Conservation (phyloP, 1,140 invertebrate species). For the Ctenoplectra terminalis region DNA sequence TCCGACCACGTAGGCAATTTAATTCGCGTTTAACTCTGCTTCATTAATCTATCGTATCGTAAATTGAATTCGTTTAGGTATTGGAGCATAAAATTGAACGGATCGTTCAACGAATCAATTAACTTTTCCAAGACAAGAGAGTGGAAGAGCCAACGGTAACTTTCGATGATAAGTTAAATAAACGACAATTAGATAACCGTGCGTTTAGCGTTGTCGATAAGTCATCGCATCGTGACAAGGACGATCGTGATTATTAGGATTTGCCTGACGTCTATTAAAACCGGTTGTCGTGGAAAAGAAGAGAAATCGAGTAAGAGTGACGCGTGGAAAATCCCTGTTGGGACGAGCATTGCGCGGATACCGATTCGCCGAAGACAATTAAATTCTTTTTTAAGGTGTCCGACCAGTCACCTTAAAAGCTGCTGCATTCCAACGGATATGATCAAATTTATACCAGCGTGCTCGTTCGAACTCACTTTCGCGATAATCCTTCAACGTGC, state of each 20-base stretch:
- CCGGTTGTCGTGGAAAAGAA: slow-evolving; percentile 30
- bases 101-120: too few relatives aligned
- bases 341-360: too few relatives aligned
- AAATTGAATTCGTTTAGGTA: too few relatives aligned
- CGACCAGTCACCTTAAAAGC: slow-evolving; percentile 12
- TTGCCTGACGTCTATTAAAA: slow-evolving; percentile 28
- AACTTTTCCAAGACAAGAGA: background rate
- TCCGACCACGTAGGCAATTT: too few relatives aligned
- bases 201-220: slow-evolving; percentile 1
- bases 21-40: too few relatives aligned
- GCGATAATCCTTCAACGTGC: slow-evolving; percentile 55
- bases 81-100: too few relatives aligned
- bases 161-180: slow-evolving; percentile 7
- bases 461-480: slow-evolving; percentile 8
- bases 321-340: slow-evolving; percentile 30
- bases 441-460: slow-evolving; percentile 40
- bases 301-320: background rate
- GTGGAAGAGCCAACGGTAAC: background rate
- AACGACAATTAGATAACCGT: slow-evolving; percentile 2
- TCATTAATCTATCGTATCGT: too few relatives aligned
- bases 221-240: background rate
- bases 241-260: slow-evolving; percentile 21
- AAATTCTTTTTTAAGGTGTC: slow-evolving; percentile 10
- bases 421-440: background rate
- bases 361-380: slow-evolving; percentile 1